These are phyloP conservation scores for Pangasianodon hypophthalmus DNA, from an alignment of 2,113 vertebrate genomes.

Conservation along the genomic window DNA sequence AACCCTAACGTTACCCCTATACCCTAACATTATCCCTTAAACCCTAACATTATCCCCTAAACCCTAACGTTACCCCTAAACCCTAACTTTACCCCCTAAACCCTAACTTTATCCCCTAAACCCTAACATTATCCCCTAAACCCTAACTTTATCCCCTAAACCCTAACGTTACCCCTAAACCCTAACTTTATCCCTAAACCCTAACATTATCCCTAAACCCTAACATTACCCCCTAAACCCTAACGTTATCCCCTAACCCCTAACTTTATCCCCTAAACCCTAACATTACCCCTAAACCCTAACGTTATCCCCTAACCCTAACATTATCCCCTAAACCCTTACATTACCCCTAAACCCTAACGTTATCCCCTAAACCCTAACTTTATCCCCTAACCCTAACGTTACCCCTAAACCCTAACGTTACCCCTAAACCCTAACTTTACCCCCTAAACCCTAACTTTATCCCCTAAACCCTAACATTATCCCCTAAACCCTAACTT, in stretches of 20 bases:
- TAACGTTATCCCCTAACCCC: not conserved
- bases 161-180: not conserved
- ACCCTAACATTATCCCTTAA: not conserved
- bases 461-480: no score
- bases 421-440: no score
- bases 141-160: no score
- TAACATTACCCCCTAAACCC: not conserved
- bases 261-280: not conserved
- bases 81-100: no score
- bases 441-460: no score
- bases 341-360: not conserved
- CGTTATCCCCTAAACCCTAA: not conserved
- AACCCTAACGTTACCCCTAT: not conserved
- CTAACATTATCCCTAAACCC: not conserved
- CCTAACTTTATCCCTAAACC: not conserved
- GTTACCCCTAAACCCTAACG: not conserved
- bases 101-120: no score
- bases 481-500: no score
- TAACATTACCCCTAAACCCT: no score
- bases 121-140: no score
- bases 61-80: not conserved
- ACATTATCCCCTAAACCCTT: not conserved
- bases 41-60: not conserved
- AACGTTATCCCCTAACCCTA: no score
- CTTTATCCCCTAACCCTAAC: not conserved